Conservation (phyloP, 2,113 vertebrate genomes). For the Xyrauchen texanus region DNA sequence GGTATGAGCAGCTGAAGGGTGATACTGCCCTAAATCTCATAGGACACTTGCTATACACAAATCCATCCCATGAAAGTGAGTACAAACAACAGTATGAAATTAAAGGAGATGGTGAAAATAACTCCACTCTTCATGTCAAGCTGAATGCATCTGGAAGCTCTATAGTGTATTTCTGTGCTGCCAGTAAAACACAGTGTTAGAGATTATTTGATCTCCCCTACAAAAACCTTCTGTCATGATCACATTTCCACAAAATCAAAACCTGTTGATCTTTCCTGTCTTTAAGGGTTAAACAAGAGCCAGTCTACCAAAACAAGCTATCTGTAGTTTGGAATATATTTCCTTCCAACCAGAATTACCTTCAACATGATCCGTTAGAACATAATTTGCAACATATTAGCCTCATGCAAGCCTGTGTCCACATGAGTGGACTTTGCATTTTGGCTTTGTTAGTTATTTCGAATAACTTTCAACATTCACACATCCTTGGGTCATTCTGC, state of each 20-base stretch:
- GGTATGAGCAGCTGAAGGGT: constrained; percentile 37
- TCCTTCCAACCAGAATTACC: no score
- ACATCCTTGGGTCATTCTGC: no score
- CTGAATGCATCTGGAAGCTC: constrained; percentile 1
- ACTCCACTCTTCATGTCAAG: constrained; percentile 22
- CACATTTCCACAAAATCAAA: not conserved
- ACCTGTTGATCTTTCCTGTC: no score
- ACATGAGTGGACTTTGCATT: no score
- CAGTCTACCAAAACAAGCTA: no score
- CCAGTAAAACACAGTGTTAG: constrained; percentile 34
- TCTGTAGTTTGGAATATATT: no score
- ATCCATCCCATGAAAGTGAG: not conserved
- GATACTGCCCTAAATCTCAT: constrained; percentile 42
- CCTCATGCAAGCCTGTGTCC: no score
- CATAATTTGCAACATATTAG: no score
- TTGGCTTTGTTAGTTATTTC: no score
- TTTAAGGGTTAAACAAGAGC: not conserved
- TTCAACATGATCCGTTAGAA: no score
- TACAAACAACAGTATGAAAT: constrained; percentile 30
- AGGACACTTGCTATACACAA: constrained; percentile 17
- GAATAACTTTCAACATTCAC: no score
- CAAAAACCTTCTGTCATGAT: constrained; percentile 30
- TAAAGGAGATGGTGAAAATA: constrained; percentile 34
- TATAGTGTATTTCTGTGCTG: constrained; percentile 47
- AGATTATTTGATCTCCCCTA: not conserved